Evolutionary conservation across 2,113 vertebrate genomes (phyloP), one percentile per base, ranked within the genome.

Genomic region (Marmota flaviventris): DNA sequence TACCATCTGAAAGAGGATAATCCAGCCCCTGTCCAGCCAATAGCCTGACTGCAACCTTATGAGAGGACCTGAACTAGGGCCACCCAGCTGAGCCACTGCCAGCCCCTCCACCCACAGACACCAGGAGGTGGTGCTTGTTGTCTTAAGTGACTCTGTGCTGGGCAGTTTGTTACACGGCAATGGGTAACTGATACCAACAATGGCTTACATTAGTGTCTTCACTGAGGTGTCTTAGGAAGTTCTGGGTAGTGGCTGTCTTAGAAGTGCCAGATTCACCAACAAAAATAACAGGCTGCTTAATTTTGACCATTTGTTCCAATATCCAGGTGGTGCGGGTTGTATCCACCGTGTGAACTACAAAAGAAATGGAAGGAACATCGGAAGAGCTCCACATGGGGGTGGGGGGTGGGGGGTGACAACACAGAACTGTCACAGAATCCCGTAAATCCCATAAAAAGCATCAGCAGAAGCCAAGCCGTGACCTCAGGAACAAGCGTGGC

Each of bases 201-300:
- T n/a, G 93, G 98, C 99, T 84, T 96, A 99, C 99, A 0, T 97
- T 98, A 12, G 95, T 91, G 8, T 99, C 99, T 83, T 97, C 93
- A 65, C 98, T 98, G 27, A 99, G 98, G n/a, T 98, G 98, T 95
- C 97, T 99, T 14, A 99, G 98, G 97, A 99, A 99, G 98, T 99
- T 99, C 96, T 99, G 99, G 85, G 99, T 99, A 0, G 99, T 99
- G 72, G 99, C 99, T 11, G 99, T 99, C 98, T 99, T 99, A 32
- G 99, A 99, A 34, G 99, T 99, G 29, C 99, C 99, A 0, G 99
- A 99, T 97, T 99, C 99, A 77, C 99, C 99, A 14, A 99, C 99
- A n/a, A 99, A 98, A 39, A 99, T 98, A 86, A 99, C 98, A 0
- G 99, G 99, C 5, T 98, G 98, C 95, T 99, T 99, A 42, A 99